Percentiles rank a stretch among this genome's conserved stretches.
Evolutionary conservation across 2,113 vertebrate species (phyloP).

Genomic region (Oryctolagus cuniculus): mOryCun1.1 NC_091445.1:52323001-52323500

Average conservation of each 20-base stretch:
- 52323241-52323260: not conserved
- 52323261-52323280: too few relatives aligned
- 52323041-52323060: not conserved
- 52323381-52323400: not conserved
- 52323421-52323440: not conserved
- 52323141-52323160: too few relatives aligned
- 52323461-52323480: not conserved
- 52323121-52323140: too few relatives aligned
- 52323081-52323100: not conserved
- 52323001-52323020: not conserved
- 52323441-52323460: not conserved
- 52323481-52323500: not conserved
- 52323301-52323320: not conserved
- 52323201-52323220: not conserved
- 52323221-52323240: not conserved
- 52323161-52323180: not conserved
- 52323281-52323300: not conserved
- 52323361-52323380: not conserved
- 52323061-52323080: not conserved
- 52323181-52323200: not conserved
- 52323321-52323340: not conserved
- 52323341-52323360: not conserved
- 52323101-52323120: not conserved
- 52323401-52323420: not conserved
- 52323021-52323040: not conserved